Percentiles rank a stretch among this genome's conserved stretches.
Conservation (phyloP, 2,888 invertebrate species). For the Thera obeliscata region DNA sequence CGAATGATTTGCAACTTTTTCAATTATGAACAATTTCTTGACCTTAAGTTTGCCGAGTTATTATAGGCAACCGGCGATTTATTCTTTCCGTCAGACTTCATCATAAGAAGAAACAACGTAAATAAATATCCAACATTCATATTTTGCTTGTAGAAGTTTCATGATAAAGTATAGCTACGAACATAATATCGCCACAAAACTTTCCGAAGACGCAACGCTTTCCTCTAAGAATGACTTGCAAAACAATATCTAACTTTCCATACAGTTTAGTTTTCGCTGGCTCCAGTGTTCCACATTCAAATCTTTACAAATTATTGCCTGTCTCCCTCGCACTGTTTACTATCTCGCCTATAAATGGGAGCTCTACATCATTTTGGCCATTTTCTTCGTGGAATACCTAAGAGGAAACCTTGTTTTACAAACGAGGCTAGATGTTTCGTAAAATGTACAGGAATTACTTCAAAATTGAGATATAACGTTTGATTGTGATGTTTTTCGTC, state of each 20-base stretch:
- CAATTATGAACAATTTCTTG: too few relatives aligned
- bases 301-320: constrained; percentile 43
- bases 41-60: too few relatives aligned
- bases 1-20: too few relatives aligned
- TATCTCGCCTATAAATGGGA: constrained; percentile 40
- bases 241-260: constrained; percentile 7
- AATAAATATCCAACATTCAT: constrained; percentile 2
- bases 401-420: constrained; percentile 12
- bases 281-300: constrained; percentile 31
- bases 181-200: constrained; percentile 1
- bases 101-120: background rate
- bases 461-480: background rate
- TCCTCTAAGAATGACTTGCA: constrained; percentile 5
- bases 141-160: constrained; percentile 4
- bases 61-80: background rate
- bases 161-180: background rate
- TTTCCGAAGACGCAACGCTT: constrained; percentile 5
- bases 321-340: constrained; percentile 36
- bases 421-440: constrained; percentile 17
- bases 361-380: constrained; percentile 37
- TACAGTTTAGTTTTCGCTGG: constrained; percentile 6
- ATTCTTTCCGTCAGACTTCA: background rate
- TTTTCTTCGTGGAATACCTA: constrained; percentile 23
- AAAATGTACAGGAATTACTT: background rate
- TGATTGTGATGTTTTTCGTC: background rate